Evolutionary conservation across 2,113 vertebrate species (phyloP), one percentile per base, ranked within the genome.

Genomic region (Nothocercus julius): DNA sequence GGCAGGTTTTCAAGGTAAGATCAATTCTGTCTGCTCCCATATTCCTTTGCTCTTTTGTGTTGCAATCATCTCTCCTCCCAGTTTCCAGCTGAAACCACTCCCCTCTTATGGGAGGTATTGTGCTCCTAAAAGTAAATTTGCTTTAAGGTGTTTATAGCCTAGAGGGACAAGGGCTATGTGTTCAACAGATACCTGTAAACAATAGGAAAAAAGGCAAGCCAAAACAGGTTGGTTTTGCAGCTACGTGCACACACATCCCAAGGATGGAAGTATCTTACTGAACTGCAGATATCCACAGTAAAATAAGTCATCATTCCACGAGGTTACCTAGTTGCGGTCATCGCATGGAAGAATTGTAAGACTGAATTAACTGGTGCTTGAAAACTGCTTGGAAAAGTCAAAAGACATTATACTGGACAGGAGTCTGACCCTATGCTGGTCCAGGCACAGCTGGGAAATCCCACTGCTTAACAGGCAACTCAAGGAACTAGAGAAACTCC

Each of bases 11-110:
- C 87, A 27, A 70, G 59, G 94, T 14, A 18, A 91, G 87, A n/a
- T 93, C 62, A 82, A 80, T 66, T 92, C 82, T 91, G 95, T 74
- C 70, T 59, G 70, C 74, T 95, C 94, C 96, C 94, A 85, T 92
- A 69, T 95, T 93, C 84, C 90, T 80, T 74, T 93, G 93, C 92
- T 93, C 92, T 83, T 84, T 54, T 68, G 90, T 95, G 92, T 93
- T 94, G 96, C 95, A 97, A 94, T 90, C 85, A 25, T 63, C 32
- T 42, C 93, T 95, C 92, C 95, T 94, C 96, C 93, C 95, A 91
- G 70, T 63, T 62, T 83, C 68, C 63, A 61, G 54, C 2, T n/a
- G 36, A 84, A 96, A 91, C 96, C 96, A 92, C 93, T 95, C 94
- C 93, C 90, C 85, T 93, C 80, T 27, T 13, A 64, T 38, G 92